A percentile compares a stretch with the other conserved stretches of the same genome.
Evolutionary conservation across 1,140 invertebrate species (phyloP).

Genomic region (Zaprionus nigranus): DNA sequence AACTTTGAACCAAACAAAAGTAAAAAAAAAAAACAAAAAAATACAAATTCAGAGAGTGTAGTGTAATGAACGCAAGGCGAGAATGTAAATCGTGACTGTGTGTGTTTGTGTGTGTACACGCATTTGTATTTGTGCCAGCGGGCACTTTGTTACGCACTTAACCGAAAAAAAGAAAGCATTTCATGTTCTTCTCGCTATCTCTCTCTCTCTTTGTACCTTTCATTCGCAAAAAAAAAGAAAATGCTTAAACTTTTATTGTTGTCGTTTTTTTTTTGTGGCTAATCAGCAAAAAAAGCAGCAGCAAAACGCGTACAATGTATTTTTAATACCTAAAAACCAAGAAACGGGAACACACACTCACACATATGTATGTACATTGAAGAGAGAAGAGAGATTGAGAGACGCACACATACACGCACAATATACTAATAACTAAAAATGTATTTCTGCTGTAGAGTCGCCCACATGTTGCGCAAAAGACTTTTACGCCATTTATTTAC

Average conservation of each 20-base stretch:
- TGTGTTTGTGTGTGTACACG: constrained; percentile 20
- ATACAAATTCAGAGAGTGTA: constrained; percentile 27
- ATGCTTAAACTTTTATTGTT: constrained; percentile 46
- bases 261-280: constrained; percentile 49
- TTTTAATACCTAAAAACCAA: constrained; percentile 68
- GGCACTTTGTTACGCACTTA: constrained; percentile 42
- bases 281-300: constrained; percentile 63
- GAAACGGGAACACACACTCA: constrained; percentile 52
- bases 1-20: constrained; percentile 72
- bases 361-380: not conserved
- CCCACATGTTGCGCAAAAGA: constrained; percentile 61
- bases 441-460: constrained; percentile 42
- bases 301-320: constrained; percentile 72
- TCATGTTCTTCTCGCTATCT: constrained; percentile 1
- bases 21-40: not conserved
- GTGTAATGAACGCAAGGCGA: constrained; percentile 56
- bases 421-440: constrained; percentile 34
- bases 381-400: not conserved
- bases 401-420: constrained; percentile 12
- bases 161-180: constrained; percentile 40
- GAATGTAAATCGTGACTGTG: constrained; percentile 56
- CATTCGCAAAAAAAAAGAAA: constrained; percentile 44
- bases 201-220: constrained; percentile 2
- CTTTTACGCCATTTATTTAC: constrained; percentile 18
- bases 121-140: constrained; percentile 18